Percentiles rank a stretch among this genome's conserved stretches.
Conservation (phyloP, 2,113 vertebrate genomes). For the Protobothrops mucrosquamatus region DNA sequence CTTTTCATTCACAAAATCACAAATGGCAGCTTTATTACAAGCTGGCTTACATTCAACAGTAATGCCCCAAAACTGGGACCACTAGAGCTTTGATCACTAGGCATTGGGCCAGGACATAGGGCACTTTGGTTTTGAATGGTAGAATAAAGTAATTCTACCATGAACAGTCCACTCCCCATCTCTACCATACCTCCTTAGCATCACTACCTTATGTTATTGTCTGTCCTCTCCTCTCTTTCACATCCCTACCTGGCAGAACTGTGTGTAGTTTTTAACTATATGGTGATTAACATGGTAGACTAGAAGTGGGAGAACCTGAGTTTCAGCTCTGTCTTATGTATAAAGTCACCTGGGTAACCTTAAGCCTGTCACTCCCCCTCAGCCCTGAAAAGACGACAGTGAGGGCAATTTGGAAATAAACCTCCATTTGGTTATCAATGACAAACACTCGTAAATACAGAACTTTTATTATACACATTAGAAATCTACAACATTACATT, state of each 20-base stretch:
- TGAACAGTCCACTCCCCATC: not conserved
- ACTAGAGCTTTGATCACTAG: not conserved
- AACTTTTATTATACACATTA: too few relatives aligned
- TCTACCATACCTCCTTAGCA: not conserved
- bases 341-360: not conserved
- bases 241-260: not conserved
- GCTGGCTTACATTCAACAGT: not conserved
- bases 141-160: not conserved
- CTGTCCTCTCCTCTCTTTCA: not conserved
- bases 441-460: too few relatives aligned
- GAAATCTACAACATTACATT: too few relatives aligned
- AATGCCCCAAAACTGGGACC: not conserved
- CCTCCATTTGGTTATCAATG: too few relatives aligned
- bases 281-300: not conserved
- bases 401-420: too few relatives aligned
- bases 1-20: not conserved
- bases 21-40: not conserved
- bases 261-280: not conserved
- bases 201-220: not conserved
- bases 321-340: not conserved
- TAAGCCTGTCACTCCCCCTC: not conserved
- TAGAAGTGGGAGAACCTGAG: not conserved
- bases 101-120: too few relatives aligned
- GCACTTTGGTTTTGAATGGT: not conserved
- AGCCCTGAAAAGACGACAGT: not conserved